Evolutionary conservation across 2,888 invertebrate genomes (phyloP), one percentile per base, ranked within the genome.

Genomic region (Thysanoteuthis rhombus): DNA sequence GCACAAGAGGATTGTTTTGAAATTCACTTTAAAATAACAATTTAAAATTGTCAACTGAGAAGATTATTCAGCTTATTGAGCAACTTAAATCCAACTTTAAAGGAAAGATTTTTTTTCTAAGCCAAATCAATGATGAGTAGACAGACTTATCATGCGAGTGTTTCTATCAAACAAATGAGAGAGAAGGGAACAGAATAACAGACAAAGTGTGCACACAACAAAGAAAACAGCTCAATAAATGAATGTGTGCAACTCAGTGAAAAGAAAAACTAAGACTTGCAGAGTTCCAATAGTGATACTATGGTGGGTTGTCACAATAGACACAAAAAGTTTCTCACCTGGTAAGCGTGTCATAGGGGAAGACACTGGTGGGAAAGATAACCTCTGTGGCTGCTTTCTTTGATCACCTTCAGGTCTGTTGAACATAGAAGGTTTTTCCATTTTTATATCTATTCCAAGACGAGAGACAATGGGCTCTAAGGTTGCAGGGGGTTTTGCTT

Each of bases 361-460:
- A 38, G 95, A 95, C 39, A 95, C 94, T 93, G 93, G 58, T 38
- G 95, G 95, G 93, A 96, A 95, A 94, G 95, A 95, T 10, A 95
- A 92, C 92, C 95, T 95, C 58, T 94, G 95, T 93, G 95, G 95
- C 52, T 93, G 93, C 94, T 95, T 94, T 93, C 95, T 95, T 89
- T 94, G 94, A 58, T 94, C 95, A 38, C 95, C 95, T 91, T 95
- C 95, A 39, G 95, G 95, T 92, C 95, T 94, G 42, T 95, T 95
- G 39, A 97, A 95, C 90, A 96, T 93, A 36, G 95, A 94, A 12
- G 97, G 96, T 94, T 96, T 96, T 91, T 96, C 96, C 94, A 95
- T 95, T 91, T 95, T 95, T 47, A 95, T 95, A 94, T 96, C 96
- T 75, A 97, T 96, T 75, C 97, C 97, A 36, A 97, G 95, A 75